A percentile compares a stretch with the other conserved stretches of the same genome.
Evolutionary conservation across 2,797 vertebrate species (phyloP).

Genomic region (Mallotus villosus): DNA sequence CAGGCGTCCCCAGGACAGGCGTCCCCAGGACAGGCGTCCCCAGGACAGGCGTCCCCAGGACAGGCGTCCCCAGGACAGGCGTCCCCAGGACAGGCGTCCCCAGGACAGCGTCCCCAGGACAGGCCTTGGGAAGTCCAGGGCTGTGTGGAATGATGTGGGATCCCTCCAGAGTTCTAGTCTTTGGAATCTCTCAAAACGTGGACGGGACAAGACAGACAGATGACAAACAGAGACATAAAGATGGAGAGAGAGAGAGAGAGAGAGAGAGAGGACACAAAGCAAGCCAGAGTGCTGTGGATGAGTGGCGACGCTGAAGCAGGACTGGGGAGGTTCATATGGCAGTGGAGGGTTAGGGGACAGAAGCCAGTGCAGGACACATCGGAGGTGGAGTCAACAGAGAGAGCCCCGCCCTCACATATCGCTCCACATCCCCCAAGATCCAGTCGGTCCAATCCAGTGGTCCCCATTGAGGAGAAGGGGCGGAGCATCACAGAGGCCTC

Average conservation of each 20-base stretch:
- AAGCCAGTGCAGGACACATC: constrained; percentile 13
- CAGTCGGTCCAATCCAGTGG: constrained; percentile 32
- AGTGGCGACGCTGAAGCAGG: constrained; percentile 38
- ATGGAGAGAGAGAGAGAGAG: constrained; percentile 8
- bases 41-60: not conserved
- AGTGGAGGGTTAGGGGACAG: not conserved
- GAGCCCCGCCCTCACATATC: constrained; percentile 32
- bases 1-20: not conserved
- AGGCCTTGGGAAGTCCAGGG: constrained; percentile 18
- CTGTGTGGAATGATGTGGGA: constrained; percentile 8
- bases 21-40: not conserved
- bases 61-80: not conserved
- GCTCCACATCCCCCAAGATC: constrained; percentile 21
- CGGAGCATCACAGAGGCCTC: not conserved
- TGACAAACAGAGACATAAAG: not conserved
- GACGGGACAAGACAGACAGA: constrained; percentile 14
- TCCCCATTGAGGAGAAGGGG: constrained; percentile 32
- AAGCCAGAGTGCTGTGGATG: constrained; percentile 16
- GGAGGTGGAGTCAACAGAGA: constrained; percentile 23
- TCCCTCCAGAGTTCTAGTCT: constrained; percentile 52
- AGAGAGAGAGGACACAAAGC: not conserved
- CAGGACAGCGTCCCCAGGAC: not conserved
- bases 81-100: not conserved
- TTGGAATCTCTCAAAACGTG: constrained; percentile 53
- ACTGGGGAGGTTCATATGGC: constrained; percentile 26